These are phyloP conservation scores for Teleopsis dalmanni DNA, from an alignment of 1,140 invertebrate species.

Conservation along the genomic window DNA sequence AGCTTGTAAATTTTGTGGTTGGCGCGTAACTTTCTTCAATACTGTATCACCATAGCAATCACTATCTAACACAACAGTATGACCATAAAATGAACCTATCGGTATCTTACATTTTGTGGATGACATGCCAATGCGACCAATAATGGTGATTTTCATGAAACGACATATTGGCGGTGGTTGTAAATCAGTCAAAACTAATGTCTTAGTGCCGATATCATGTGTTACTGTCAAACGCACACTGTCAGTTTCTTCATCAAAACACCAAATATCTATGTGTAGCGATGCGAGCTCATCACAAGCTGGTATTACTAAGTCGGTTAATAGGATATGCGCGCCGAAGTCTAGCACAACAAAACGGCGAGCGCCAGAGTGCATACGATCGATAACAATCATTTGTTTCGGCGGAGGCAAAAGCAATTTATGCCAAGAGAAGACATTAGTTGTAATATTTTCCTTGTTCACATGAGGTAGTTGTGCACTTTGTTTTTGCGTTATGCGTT, in stretches of 20 bases:
- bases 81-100: slow-evolving; percentile 86
- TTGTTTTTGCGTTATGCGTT: no score
- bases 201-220: slow-evolving; percentile 73
- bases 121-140: slow-evolving; percentile 84
- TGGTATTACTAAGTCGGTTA: slow-evolving; percentile 82
- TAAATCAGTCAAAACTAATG: slow-evolving; percentile 77
- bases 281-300: slow-evolving; percentile 79
- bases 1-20: slow-evolving; percentile 21
- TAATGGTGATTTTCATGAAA: slow-evolving; percentile 83
- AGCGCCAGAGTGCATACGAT: slow-evolving; percentile 85
- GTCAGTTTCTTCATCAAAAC: slow-evolving; percentile 73
- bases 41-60: slow-evolving; percentile 53
- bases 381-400: slow-evolving; percentile 81
- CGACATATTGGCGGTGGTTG: slow-evolving; percentile 81
- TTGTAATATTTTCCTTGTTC: slow-evolving; percentile 14
- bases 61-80: slow-evolving; percentile 68
- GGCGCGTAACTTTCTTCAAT: slow-evolving; percentile 28
- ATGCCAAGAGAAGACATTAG: slow-evolving; percentile 58
- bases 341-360: slow-evolving; percentile 82
- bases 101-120: slow-evolving; percentile 83
- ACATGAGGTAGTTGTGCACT: no score
- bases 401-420: slow-evolving; percentile 66
- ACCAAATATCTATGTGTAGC: slow-evolving; percentile 84
- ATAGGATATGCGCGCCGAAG: slow-evolving; percentile 73
- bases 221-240: slow-evolving; percentile 76